Conservation (phyloP, 2,797 vertebrate species). For the Onychomys torridus region DNA sequence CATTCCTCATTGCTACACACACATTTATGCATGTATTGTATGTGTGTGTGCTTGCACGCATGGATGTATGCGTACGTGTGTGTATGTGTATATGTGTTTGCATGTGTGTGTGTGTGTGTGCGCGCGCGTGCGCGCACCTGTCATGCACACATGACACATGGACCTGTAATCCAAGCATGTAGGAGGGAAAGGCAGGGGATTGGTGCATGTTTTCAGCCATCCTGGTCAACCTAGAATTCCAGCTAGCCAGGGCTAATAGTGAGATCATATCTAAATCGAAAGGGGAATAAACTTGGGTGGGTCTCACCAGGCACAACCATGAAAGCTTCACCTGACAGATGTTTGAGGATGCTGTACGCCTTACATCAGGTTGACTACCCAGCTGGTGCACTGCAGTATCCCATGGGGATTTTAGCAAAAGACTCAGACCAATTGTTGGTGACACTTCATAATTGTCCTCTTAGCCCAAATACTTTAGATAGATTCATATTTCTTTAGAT, state of each 20-base stretch:
- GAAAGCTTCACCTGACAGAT: not conserved
- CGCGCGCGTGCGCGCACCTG: too few species aligned
- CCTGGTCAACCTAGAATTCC: too few species aligned
- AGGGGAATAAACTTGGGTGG: not conserved
- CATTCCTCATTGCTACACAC: not conserved
- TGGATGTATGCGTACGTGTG: not conserved
- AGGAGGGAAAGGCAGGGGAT: not conserved
- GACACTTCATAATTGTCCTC: not conserved
- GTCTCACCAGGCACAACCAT: not conserved
- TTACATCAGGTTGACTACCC: not conserved
- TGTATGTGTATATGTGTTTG: not conserved
- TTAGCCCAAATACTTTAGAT: not conserved
- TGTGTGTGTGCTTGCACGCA: not conserved
- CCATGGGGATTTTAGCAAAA: too few species aligned
- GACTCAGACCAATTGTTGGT: not conserved
- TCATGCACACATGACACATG: too few species aligned
- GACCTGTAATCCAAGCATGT: not conserved
- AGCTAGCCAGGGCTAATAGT: not conserved
- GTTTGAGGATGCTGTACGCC: not conserved
- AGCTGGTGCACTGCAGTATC: accelerated
- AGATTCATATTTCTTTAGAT: too few species aligned
- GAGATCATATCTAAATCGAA: not conserved
- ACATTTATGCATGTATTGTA: not conserved
- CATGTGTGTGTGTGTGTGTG: not conserved
- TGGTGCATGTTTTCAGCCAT: not conserved